These are phyloP conservation scores for Hyperoplus immaculatus DNA, from an alignment of 2,797 vertebrate genomes.

Conservation along the genomic window DNA sequence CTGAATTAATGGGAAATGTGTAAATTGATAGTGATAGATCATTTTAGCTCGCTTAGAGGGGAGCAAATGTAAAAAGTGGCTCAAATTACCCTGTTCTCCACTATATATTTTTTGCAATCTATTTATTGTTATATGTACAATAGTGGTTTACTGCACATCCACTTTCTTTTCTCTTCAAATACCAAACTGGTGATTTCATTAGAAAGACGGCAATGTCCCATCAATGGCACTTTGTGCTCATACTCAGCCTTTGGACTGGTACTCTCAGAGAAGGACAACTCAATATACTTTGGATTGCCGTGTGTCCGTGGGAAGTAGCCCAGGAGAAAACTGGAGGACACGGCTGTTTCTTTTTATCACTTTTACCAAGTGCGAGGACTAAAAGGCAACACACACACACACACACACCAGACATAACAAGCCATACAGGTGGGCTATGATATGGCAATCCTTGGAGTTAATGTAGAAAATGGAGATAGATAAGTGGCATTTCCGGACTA, in stretches of 20 bases:
- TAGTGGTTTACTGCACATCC: neutral
- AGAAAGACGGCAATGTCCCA: neutral
- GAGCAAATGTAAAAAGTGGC: too few relatives aligned
- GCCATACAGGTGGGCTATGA: neutral
- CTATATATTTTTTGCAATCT: neutral
- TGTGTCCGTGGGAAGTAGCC: neutral
- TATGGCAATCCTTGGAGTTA: neutral
- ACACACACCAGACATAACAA: neutral
- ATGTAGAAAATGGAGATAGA: neutral
- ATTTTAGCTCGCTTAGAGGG: too few relatives aligned
- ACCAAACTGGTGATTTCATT: neutral
- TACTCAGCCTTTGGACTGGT: neutral
- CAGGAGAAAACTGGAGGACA: constrained; percentile 5
- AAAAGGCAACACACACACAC: neutral
- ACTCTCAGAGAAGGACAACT: constrained; percentile 16
- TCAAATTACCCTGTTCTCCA: too few relatives aligned
- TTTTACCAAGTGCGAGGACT: neutral
- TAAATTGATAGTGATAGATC: too few relatives aligned
- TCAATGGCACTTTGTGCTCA: neutral
- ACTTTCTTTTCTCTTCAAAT: neutral
- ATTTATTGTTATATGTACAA: neutral
- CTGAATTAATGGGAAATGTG: too few relatives aligned
- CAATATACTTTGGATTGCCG: constrained; percentile 6
- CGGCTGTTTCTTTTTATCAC: constrained; percentile 16
- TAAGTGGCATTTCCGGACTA: neutral